phyloP scores from a whole-genome alignment of 1,140 invertebrate genomes.

The Drosophila paulistorum region DNA sequence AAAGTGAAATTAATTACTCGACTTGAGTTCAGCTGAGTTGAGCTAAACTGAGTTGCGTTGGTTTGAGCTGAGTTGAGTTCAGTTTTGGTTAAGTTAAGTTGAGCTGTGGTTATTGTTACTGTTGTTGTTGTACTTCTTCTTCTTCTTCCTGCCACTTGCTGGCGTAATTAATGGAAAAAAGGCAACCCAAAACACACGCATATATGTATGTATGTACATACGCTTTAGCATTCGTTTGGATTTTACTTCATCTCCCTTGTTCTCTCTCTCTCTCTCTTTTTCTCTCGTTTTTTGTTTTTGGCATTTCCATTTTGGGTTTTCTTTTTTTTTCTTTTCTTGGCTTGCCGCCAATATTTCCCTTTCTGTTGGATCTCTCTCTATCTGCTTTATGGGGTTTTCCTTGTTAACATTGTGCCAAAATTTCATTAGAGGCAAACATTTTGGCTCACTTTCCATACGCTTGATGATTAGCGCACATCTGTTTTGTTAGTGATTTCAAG shows the following conservation, averaged over 20 bases:
- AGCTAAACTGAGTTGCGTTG: slow-evolving; percentile 19
- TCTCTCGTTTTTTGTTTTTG: not conserved
- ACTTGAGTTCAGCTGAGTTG: slow-evolving; percentile 36
- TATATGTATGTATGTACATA: not conserved
- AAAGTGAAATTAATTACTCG: slow-evolving; percentile 79
- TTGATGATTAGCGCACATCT: slow-evolving; percentile 9
- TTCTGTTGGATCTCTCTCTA: not conserved
- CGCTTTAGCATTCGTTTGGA: slow-evolving; percentile 38
- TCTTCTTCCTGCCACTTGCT: slow-evolving; percentile 36
- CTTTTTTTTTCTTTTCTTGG: not conserved
- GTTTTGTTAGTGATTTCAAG: not conserved
- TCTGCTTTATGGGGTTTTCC: slow-evolving; percentile 4
- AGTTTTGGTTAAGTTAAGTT: slow-evolving; percentile 15
- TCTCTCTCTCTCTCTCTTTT: not conserved
- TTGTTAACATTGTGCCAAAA: slow-evolving; percentile 57
- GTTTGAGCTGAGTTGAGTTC: slow-evolving; percentile 7
- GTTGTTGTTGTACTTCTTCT: not conserved
- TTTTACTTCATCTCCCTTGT: slow-evolving; percentile 5
- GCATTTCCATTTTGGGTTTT: slow-evolving; percentile 17
- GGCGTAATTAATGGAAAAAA: slow-evolving; percentile 69
- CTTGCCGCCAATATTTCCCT: slow-evolving; percentile 1
- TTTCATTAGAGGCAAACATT: slow-evolving; percentile 56
- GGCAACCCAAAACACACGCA: slow-evolving; percentile 30
- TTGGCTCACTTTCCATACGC: not conserved
- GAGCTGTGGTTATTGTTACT: slow-evolving; percentile 13